phyloP scores from a whole-genome alignment of 1,140 invertebrate genomes.

The Drosophila lowei region DNA sequence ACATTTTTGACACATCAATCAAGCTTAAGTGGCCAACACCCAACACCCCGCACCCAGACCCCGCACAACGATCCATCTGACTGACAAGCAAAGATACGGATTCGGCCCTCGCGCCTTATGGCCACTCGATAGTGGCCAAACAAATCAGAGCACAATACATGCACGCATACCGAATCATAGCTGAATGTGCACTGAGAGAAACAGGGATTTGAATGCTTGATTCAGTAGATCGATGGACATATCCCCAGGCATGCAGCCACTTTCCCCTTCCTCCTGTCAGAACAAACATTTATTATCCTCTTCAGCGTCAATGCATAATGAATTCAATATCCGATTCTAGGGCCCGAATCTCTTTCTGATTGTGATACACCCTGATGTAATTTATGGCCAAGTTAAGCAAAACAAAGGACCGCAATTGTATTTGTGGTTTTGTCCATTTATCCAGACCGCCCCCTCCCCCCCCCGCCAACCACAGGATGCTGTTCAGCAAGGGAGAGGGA shows the following conservation, averaged over 20 bases:
- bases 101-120: constrained; percentile 8
- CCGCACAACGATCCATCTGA: constrained; percentile 1
- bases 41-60: neutral
- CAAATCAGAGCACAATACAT: constrained; percentile 51
- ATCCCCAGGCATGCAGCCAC: too few species aligned
- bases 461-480: constrained; percentile 28
- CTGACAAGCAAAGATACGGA: constrained; percentile 1
- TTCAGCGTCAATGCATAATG: constrained; percentile 7
- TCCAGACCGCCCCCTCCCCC: neutral
- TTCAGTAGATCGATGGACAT: neutral
- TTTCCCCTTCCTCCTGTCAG: too few species aligned
- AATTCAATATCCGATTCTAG: constrained; percentile 22
- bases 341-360: constrained; percentile 44
- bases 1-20: constrained; percentile 63
- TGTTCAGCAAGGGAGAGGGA: constrained; percentile 4
- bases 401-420: constrained; percentile 24
- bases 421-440: constrained; percentile 15
- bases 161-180: constrained; percentile 18
- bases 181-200: constrained; percentile 5
- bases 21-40: constrained; percentile 53
- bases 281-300: neutral
- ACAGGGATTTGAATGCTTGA: neutral
- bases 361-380: constrained; percentile 34
- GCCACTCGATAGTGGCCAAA: constrained; percentile 45
- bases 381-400: constrained; percentile 45